Evolutionary conservation across 2,113 vertebrate species (phyloP).

Genomic region (Amblyopsis rosae): DNA sequence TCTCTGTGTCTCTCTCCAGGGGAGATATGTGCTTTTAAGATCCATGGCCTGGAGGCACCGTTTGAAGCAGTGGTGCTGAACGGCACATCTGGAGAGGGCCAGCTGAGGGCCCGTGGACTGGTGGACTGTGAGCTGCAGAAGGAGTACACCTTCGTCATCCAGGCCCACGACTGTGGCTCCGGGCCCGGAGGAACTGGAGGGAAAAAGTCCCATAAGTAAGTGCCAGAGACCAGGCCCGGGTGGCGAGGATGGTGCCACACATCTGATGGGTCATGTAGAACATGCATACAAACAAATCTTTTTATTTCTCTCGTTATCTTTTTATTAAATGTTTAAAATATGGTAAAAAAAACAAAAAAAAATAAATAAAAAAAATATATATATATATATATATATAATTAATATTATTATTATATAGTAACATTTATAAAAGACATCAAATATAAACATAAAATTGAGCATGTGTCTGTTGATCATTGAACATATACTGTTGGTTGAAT

Average conservation of each 20-base stretch:
- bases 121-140: conserved; percentile 96
- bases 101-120: conserved; percentile 84
- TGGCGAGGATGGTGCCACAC: not conserved
- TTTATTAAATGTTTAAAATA: no score
- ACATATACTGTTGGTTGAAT: no score
- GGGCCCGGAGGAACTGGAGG: conserved; percentile 83
- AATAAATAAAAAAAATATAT: no score
- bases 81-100: conserved; percentile 92
- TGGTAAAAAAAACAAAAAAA: no score
- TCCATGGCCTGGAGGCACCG: conserved; percentile 89
- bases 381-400: not conserved
- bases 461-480: no score
- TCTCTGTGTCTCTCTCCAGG: conserved; percentile 71
- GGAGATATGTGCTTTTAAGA: conserved; percentile 97
- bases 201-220: conserved; percentile 99
- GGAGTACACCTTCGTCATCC: conserved; percentile 97
- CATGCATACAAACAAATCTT: no score
- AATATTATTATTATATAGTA: not conserved
- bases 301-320: no score
- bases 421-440: not conserved
- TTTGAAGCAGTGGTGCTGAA: conserved; percentile 95
- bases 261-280: no score
- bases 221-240: conserved; percentile 29
- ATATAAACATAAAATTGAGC: not conserved
- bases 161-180: conserved; percentile 93